These are phyloP conservation scores for Archivesica marissinica DNA, from an alignment of 1,140 invertebrate species.

Conservation along the genomic window DNA sequence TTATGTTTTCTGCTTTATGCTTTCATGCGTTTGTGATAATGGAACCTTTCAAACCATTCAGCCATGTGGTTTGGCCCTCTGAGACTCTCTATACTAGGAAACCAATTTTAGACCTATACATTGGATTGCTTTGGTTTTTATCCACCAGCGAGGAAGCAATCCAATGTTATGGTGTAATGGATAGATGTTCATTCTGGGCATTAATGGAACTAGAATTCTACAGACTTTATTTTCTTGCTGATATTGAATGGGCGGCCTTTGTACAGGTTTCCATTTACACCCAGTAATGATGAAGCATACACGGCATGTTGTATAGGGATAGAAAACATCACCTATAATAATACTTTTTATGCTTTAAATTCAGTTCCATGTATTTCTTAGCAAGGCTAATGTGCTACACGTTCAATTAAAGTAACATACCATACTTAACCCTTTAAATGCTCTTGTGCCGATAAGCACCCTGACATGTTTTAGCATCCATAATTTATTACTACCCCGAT, in stretches of 20 bases:
- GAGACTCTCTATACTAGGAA: conserved; percentile 10
- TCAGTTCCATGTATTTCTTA: too few relatives aligned
- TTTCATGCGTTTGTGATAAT: neutral
- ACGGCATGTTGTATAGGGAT: neutral
- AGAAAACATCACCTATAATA: neutral
- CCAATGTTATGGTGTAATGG: conserved; percentile 10
- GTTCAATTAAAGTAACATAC: too few relatives aligned
- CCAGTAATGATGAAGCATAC: neutral
- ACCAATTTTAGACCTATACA: conserved; percentile 16
- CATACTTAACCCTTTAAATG: too few relatives aligned
- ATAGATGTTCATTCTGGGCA: neutral
- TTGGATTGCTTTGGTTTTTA: conserved; percentile 35
- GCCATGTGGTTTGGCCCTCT: neutral
- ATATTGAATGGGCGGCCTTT: conserved; percentile 24
- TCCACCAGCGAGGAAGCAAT: conserved; percentile 10
- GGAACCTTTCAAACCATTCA: neutral
- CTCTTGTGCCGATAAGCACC: too few relatives aligned
- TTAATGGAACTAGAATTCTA: conserved; percentile 8
- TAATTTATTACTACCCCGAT: too few relatives aligned
- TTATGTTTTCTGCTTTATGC: conserved; percentile 9
- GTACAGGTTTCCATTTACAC: conserved; percentile 11
- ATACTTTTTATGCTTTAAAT: too few relatives aligned
- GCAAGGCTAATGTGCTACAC: too few relatives aligned
- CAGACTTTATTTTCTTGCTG: conserved; percentile 1
- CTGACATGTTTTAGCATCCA: too few relatives aligned